These are phyloP conservation scores for Diarsia dahlii DNA, from an alignment of 2,888 invertebrate genomes.

Conservation along the genomic window DNA sequence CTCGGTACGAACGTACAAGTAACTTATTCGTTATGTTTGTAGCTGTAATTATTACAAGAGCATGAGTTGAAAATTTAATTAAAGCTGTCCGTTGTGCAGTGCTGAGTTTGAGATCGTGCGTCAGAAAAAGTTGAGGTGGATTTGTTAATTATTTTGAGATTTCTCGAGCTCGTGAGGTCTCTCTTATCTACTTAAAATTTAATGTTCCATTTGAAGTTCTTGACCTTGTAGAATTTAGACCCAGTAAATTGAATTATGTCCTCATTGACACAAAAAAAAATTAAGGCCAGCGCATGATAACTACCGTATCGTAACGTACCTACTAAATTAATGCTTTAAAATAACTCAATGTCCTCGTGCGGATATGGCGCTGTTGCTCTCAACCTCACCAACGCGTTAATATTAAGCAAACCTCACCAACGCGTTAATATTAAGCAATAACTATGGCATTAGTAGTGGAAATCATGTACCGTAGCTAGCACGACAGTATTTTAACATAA, in stretches of 20 bases:
- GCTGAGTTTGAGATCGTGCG: background rate
- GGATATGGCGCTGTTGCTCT: background rate
- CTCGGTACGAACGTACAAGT: slow-evolving; percentile 18
- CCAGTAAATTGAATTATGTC: background rate
- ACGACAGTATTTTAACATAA: no score
- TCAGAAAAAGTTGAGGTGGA: slow-evolving; percentile 15
- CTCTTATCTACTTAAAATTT: background rate
- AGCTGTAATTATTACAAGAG: slow-evolving; percentile 44
- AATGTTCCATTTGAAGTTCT: background rate
- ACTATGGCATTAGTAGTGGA: no score
- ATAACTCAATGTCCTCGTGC: background rate
- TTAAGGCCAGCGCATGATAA: background rate
- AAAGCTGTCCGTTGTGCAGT: slow-evolving; percentile 2
- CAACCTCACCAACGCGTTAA: background rate
- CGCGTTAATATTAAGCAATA: background rate
- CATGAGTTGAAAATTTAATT: slow-evolving; percentile 44
- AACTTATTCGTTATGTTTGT: slow-evolving; percentile 44
- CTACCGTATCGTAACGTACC: background rate
- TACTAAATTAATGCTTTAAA: slow-evolving; percentile 22
- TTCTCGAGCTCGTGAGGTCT: background rate
- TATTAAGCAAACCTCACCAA: background rate
- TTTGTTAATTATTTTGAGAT: slow-evolving; percentile 22
- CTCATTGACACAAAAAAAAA: background rate
- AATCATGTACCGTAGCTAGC: no score
- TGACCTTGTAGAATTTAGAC: slow-evolving; percentile 3